Evolutionary conservation across 2,113 vertebrate species (phyloP), one percentile per base, ranked within the genome.

Genomic region (Phrynocephalus versicolor): DNA sequence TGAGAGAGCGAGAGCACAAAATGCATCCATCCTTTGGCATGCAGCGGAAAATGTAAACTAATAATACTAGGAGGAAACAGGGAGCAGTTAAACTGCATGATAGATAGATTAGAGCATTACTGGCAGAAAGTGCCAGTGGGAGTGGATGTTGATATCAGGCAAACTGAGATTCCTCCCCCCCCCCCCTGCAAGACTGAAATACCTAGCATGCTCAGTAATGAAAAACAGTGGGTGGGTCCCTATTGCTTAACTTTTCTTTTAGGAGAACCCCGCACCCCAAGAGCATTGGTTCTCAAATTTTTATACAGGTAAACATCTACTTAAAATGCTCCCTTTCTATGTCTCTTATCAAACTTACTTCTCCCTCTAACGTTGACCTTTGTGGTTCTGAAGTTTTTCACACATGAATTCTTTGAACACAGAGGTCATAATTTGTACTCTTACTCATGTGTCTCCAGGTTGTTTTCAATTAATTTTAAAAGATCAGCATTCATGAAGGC

Each of bases 151-250:
- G 89, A 83, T 75, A 84, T 88, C 85, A 92, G 33, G 58, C 37
- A 30, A 39, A 35, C 76, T 82, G 62, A 83, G 75, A 25, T 85
- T 77, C 55, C 85, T 64, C 78, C 87, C 89, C 82, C 91, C 79
- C 86, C 64, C 78, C 87, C 89, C 82, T 91, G 75, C 86, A 87
- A 15, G 85, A 82, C 35, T 60, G 82, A 92, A 91, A 55, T 79
- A 14, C 58, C 89, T 33, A 82, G 75, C 0, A 0, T 74, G 41
- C 64, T 90, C 87, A 88, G 70, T 80, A 82, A 39, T 60, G 23
- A 7, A 76, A 85, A 83, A 2, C 15, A 85, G 37, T 64, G 82
- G 83, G 30, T 14, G 58, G 76, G 76, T 92, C 74, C 86, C 83
- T 58, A 41, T 27, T 84, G 80, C 14, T 0, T 81, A 77, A 82